Conservation (phyloP, 2,888 invertebrate species). For the Tortrix viridana region DNA sequence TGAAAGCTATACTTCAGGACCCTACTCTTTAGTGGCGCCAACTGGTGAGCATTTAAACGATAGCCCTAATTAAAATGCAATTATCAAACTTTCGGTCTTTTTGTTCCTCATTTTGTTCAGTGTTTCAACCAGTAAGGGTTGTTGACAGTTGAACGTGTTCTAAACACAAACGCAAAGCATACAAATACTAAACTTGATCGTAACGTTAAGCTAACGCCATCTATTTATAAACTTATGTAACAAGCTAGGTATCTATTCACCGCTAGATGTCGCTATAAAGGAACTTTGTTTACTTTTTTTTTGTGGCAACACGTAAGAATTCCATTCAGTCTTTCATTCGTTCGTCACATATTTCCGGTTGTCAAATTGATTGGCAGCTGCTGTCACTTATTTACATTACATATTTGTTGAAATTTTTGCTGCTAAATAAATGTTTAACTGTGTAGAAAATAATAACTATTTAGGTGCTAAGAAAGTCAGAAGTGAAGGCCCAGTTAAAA, state of each 20-base stretch:
- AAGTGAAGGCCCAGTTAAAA: slow-evolving; percentile 28
- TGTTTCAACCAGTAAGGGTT: no score
- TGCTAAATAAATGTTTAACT: slow-evolving; percentile 38
- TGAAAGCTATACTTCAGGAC: no score
- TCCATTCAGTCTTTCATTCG: slow-evolving; percentile 31
- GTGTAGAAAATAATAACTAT: slow-evolving; percentile 40
- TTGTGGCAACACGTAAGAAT: slow-evolving; percentile 31
- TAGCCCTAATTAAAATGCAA: no score
- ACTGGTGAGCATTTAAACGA: no score
- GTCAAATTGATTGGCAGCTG: slow-evolving; percentile 42
- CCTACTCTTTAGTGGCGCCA: no score
- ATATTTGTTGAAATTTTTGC: slow-evolving; percentile 25
- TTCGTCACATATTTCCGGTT: slow-evolving; percentile 39
- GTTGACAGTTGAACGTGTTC: no score
- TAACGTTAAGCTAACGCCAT: slow-evolving; percentile 10
- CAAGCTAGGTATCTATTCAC: slow-evolving; percentile 13
- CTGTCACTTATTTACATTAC: slow-evolving; percentile 42
- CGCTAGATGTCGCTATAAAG: slow-evolving; percentile 41
- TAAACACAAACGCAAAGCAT: neutral
- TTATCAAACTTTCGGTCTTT: no score
- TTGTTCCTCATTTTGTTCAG: no score
- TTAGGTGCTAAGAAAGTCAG: slow-evolving; percentile 32
- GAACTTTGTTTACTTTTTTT: slow-evolving; percentile 8
- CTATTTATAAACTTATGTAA: neutral
- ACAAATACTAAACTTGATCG: neutral